Conservation (phyloP, 1,140 invertebrate genomes). For the Thaumatotibia leucotreta region DNA sequence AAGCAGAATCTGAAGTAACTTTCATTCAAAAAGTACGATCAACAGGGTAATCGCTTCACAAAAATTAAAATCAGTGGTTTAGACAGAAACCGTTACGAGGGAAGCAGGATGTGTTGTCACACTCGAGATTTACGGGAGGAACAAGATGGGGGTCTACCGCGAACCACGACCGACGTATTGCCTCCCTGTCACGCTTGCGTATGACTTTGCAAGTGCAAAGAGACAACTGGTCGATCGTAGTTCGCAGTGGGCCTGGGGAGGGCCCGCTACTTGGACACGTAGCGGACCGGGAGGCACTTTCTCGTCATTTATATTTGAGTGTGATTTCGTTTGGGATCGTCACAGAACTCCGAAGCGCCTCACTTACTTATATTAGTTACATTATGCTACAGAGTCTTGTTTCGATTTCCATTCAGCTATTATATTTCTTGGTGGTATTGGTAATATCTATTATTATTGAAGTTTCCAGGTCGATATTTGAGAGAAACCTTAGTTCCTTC, state of each 20-base stretch:
- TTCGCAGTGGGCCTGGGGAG: constrained; percentile 26
- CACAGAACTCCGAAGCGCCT: constrained; percentile 39
- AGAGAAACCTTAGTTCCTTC: too few relatives aligned
- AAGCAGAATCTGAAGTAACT: neutral
- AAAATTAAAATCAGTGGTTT: constrained; percentile 26
- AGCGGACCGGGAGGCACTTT: constrained; percentile 38
- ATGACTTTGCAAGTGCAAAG: too few relatives aligned
- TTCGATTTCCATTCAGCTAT: constrained; percentile 58
- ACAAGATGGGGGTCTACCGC: constrained; percentile 19
- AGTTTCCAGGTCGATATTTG: too few relatives aligned
- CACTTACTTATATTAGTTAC: constrained; percentile 61
- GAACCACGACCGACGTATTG: too few relatives aligned
- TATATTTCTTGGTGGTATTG: too few relatives aligned
- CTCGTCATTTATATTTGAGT: constrained; percentile 68
- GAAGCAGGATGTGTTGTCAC: constrained; percentile 46
- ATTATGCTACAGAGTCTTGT: constrained; percentile 56
- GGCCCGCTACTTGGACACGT: constrained; percentile 61
- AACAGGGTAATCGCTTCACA: neutral
- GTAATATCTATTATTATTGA: too few relatives aligned
- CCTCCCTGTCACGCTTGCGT: too few relatives aligned
- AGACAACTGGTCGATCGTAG: too few relatives aligned
- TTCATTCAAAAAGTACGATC: neutral
- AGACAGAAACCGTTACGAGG: constrained; percentile 34
- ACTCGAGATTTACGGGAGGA: constrained; percentile 52
- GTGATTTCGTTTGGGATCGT: constrained; percentile 62